Conservation (phyloP, 1,140 invertebrate genomes). For the Hyles euphorbiae region DNA sequence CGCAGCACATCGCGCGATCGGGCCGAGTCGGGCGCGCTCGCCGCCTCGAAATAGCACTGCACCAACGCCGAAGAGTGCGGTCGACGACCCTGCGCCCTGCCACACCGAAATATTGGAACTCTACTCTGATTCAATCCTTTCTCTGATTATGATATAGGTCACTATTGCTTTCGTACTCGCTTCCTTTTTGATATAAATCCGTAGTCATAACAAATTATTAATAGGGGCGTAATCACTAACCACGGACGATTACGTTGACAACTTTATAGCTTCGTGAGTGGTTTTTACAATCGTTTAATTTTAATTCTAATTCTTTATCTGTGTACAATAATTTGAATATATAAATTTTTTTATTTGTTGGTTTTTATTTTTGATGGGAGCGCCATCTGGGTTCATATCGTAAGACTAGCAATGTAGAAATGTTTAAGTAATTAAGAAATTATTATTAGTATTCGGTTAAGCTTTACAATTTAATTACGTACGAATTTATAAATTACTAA, state of each 20-base stretch:
- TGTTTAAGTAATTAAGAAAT: too few species aligned
- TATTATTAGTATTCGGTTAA: too few species aligned
- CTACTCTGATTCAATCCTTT: slow-evolving; percentile 43
- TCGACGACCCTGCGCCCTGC: slow-evolving; percentile 61
- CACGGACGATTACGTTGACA: slow-evolving; percentile 6
- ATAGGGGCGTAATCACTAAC: background rate
- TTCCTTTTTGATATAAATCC: slow-evolving; percentile 12
- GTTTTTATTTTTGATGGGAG: too few species aligned
- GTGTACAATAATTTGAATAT: slow-evolving; percentile 3
- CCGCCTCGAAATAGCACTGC: slow-evolving; percentile 65
- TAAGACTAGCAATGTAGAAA: too few species aligned
- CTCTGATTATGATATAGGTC: slow-evolving; percentile 36
- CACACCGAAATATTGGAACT: slow-evolving; percentile 66
- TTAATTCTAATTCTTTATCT: slow-evolving; percentile 1
- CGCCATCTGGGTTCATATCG: too few species aligned
- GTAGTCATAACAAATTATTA: slow-evolving; percentile 13
- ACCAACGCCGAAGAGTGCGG: slow-evolving; percentile 56
- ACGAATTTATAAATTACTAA: too few species aligned
- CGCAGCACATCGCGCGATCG: slow-evolving; percentile 37
- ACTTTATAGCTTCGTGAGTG: slow-evolving; percentile 1
- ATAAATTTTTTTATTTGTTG: background rate
- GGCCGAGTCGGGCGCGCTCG: slow-evolving; percentile 48
- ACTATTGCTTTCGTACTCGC: slow-evolving; percentile 21
- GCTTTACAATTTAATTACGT: too few species aligned
- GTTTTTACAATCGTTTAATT: slow-evolving; percentile 1